These are phyloP conservation scores for Agrotis puta DNA, from an alignment of 2,888 invertebrate genomes.

Conservation along the genomic window DNA sequence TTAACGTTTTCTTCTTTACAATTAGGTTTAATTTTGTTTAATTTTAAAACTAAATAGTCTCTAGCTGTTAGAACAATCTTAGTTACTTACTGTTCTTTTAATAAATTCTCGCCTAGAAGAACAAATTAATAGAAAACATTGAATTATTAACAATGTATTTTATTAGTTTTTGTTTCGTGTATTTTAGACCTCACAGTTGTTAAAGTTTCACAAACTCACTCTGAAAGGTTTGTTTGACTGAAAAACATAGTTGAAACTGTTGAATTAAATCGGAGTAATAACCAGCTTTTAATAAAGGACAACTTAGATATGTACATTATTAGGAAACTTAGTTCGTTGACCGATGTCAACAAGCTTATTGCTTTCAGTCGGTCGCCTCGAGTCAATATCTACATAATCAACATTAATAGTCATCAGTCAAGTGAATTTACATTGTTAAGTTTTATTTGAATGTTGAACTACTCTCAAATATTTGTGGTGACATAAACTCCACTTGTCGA, in stretches of 20 bases:
- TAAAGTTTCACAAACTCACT: slow-evolving; percentile 18
- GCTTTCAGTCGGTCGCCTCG: slow-evolving; percentile 34
- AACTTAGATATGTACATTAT: slow-evolving; percentile 31
- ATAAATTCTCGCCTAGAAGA: too few species aligned
- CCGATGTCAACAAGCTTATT: slow-evolving; percentile 47
- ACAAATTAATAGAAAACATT: neutral
- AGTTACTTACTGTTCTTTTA: too few species aligned
- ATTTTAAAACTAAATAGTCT: neutral
- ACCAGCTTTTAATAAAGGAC: slow-evolving; percentile 22
- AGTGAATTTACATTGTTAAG: slow-evolving; percentile 31
- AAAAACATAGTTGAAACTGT: neutral
- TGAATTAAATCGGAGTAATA: slow-evolving; percentile 5
- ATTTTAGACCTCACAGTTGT: neutral
- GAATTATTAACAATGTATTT: neutral
- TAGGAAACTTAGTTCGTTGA: slow-evolving; percentile 46
- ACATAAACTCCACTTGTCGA: slow-evolving; percentile 52
- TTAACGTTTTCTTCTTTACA: neutral
- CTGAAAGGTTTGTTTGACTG: neutral
- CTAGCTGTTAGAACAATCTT: neutral
- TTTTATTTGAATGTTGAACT: slow-evolving; percentile 26
- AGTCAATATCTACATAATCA: slow-evolving; percentile 34
- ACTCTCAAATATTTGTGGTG: slow-evolving; percentile 33
- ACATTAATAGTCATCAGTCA: slow-evolving; percentile 19
- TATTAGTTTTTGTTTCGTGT: neutral
- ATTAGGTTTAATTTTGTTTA: neutral